Base-by-base conservation (phyloP, 2,797 vertebrate genomes). In the Coendou prehensilis region DNA sequence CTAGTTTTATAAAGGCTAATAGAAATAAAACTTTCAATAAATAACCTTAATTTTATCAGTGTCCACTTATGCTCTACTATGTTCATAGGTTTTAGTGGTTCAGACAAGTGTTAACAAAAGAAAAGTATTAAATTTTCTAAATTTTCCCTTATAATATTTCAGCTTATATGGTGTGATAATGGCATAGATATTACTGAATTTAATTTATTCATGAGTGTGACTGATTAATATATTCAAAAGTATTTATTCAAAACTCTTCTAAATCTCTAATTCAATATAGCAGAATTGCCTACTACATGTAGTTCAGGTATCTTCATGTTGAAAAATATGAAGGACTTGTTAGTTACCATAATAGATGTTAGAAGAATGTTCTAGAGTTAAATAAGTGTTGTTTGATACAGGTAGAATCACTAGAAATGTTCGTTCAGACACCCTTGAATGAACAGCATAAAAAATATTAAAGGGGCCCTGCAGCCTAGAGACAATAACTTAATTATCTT, bases 21-120 rank as follows among this genome's bases (percentile, higher is more conserved):
- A 80, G 56, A 83, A 93, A 64, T 18, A 37, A 15, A 47, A 83
- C 1, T 82, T 86, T 83, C 61, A 83, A 79, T 91, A 80, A 93
- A 93, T 75, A 41, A 33, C 82, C 90, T 92, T 90, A 79, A 56
- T 79, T 86, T 94, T 83, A 89, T 92, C 91, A 90, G 22, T 9
- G 61, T 87, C 82, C 73, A 78, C 41, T 23, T 54, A 61, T 59
- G 17, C 41, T 50, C 18, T 54, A 37, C 37, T 57, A 18, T 63
- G 75, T 63, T 63, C 50, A 83, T 11, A 61, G 82, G 13, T 73
- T 45, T 67, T 33, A 57, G 41, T 71, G 47, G 26, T 56, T 91
- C 50, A 67, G 56, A 87, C n/a, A 76, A 88, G 87, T 57, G 18
- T 26, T 84, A 83, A 57, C 9, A 61, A 82, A 78, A 81, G 30